phyloP scores from a whole-genome alignment of 2,797 vertebrate genomes.

The Pangasius krempfi region DNA sequence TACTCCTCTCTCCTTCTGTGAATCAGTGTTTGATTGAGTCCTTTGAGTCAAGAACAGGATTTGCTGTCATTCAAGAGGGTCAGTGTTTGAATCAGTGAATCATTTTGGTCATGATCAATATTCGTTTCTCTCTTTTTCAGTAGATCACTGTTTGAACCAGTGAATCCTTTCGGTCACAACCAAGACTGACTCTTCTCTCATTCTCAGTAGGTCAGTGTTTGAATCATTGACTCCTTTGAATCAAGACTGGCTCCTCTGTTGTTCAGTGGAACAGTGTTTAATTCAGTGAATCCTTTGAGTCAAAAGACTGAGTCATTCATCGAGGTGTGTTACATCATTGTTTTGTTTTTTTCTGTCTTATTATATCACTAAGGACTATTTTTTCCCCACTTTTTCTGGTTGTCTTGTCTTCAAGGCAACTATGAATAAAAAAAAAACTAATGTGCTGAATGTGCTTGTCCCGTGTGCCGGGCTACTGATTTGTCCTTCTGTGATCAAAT shows the following conservation, averaged over 20 bases:
- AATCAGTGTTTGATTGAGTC: too few relatives aligned
- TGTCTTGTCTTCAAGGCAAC: background rate
- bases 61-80: background rate
- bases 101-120: background rate
- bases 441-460: background rate
- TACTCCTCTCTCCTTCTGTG: too few relatives aligned
- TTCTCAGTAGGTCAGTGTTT: background rate
- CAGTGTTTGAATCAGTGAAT: background rate
- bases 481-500: background rate
- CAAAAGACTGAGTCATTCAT: background rate
- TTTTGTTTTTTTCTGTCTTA: background rate
- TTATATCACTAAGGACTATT: background rate
- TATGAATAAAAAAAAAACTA: too few relatives aligned
- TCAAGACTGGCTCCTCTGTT: background rate
- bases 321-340: background rate
- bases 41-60: background rate
- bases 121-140: background rate
- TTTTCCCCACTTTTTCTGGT: background rate
- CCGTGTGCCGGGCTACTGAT: background rate
- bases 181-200: background rate
- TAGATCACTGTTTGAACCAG: background rate
- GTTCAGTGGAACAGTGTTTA: background rate
- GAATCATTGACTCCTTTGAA: background rate
- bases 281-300: background rate
- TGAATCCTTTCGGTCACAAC: background rate